phyloP scores from a whole-genome alignment of 2,797 vertebrate species.

The Moxostoma hubbsi region DNA sequence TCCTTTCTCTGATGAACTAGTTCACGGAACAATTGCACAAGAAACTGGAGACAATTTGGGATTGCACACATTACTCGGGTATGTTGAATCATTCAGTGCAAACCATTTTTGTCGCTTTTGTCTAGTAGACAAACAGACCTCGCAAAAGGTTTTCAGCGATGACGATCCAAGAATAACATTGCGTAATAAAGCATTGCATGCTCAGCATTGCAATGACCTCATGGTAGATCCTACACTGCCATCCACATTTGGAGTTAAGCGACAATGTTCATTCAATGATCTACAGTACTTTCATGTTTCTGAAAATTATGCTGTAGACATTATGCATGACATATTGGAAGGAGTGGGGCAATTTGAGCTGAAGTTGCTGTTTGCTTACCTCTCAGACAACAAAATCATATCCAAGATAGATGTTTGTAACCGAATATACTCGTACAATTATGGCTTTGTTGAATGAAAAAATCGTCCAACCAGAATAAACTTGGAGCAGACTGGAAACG shows the following conservation, averaged over 20 bases:
- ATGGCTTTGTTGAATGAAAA: not conserved
- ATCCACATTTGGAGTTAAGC: slow-evolving; percentile 57
- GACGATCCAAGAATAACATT: too few species aligned
- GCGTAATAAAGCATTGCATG: too few species aligned
- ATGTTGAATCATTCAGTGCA: too few species aligned
- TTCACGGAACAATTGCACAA: too few species aligned
- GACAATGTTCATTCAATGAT: slow-evolving; percentile 37
- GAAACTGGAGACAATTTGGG: too few species aligned
- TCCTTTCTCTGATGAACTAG: too few species aligned
- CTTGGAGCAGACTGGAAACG: not conserved
- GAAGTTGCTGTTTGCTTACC: slow-evolving; percentile 56
- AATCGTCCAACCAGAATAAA: not conserved
- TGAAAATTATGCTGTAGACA: slow-evolving; percentile 48
- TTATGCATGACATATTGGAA: slow-evolving; percentile 54
- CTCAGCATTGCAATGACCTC: slow-evolving; percentile 24
- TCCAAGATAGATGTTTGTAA: not conserved
- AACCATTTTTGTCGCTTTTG: too few species aligned
- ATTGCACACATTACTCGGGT: too few species aligned
- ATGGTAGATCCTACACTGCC: slow-evolving; percentile 52
- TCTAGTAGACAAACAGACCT: too few species aligned
- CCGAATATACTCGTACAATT: slow-evolving; percentile 31
- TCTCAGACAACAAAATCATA: slow-evolving; percentile 8
- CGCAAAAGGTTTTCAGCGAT: too few species aligned
- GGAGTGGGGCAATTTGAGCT: slow-evolving; percentile 54
- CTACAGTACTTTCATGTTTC: slow-evolving; percentile 51